Evolutionary conservation across 1,140 invertebrate species (phyloP), one percentile per base, ranked within the genome.

Genomic region (Scaptomyza montana): DNA sequence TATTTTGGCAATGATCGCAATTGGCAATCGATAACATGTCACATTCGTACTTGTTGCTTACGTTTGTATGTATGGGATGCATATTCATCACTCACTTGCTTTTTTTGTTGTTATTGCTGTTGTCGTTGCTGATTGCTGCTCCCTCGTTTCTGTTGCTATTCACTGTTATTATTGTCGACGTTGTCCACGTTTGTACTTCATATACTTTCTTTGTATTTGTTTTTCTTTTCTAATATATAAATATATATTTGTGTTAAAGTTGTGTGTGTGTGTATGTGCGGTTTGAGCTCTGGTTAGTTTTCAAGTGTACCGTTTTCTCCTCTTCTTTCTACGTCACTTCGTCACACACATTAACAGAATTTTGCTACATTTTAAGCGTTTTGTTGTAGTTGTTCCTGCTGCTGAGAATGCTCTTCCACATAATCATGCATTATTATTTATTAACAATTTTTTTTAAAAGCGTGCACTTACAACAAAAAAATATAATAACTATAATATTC

Each of bases 261-360:
- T 63, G 39, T 28, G 50, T 28, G 50, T 63, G 39, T 28, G 50
- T 55, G n/a, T 69, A 47, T 46, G 36, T 50, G 21, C 28, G 57
- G 57, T 59, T 60, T 69, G 41, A 72, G 63, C 70, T 73, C 47
- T 68, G 21, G 50, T 70, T 74, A 43, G 3, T 54, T 46, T 65
- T 65, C 45, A 43, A 63, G 59, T 39, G 54, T 67, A 43, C 53
- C 33, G 30, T 43, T 28, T 66, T 21, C 25, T 66, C 50, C 16
- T 36, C 45, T 56, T 33, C 45, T 72, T 67, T 61, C 50, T 73
- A 54, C 69, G 51, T 73, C 56, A 68, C 70, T 72, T 67, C 69
- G 55, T 72, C 69, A 72, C 69, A 72, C 55, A 67, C 63, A 55
- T 73, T 73, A 73, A 41, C 55, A 73, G 56, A 73, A 61, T 68